These are phyloP conservation scores for Caenorhabditis tropicalis DNA, from an alignment of 1,140 invertebrate species.

Conservation along the genomic window DNA sequence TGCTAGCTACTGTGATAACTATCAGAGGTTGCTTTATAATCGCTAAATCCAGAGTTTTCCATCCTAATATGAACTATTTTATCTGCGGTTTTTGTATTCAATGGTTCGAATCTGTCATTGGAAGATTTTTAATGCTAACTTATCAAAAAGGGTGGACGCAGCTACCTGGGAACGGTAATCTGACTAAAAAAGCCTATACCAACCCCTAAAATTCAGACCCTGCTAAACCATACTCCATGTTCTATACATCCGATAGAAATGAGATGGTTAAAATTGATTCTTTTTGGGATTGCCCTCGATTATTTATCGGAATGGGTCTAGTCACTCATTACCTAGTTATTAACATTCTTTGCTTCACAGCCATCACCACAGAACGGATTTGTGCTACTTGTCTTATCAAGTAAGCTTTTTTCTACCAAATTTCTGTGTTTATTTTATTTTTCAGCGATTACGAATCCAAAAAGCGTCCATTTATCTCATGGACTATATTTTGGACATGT, in stretches of 20 bases:
- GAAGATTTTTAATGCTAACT: too few species aligned
- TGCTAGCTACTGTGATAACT: too few species aligned
- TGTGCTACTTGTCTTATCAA: background rate
- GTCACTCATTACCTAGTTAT: background rate
- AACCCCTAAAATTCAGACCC: background rate
- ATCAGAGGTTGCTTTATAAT: too few species aligned
- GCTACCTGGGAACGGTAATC: too few species aligned
- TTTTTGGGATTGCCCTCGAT: background rate
- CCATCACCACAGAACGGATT: background rate
- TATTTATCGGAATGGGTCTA: background rate
- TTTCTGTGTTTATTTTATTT: background rate
- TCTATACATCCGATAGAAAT: background rate
- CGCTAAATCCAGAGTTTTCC: too few species aligned
- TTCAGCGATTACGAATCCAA: background rate
- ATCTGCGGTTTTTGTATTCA: too few species aligned
- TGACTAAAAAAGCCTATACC: too few species aligned
- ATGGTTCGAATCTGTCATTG: too few species aligned
- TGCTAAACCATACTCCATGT: background rate
- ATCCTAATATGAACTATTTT: too few species aligned
- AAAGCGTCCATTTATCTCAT: background rate
- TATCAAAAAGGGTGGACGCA: too few species aligned
- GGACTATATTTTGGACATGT: background rate
- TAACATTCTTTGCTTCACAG: background rate
- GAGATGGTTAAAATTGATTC: background rate
- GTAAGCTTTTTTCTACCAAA: background rate